Base-by-base conservation (phyloP, 2,797 vertebrate genomes). In the Silurus lanzhouensis region DNA sequence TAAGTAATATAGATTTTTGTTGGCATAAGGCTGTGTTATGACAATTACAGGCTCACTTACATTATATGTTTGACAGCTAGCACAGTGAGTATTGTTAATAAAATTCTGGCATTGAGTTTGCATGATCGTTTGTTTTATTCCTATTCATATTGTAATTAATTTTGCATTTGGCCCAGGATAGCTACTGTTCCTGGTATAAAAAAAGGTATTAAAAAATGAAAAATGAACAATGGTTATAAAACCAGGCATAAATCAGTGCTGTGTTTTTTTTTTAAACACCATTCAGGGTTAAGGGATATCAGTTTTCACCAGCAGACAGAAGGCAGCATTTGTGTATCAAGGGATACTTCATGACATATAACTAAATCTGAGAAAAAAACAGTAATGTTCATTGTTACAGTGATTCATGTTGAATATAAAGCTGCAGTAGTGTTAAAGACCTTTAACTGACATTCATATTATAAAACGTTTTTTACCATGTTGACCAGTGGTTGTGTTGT, bases 341-440 rank as follows among this genome's bases (percentile, higher is more conserved):
- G 83, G 82, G 68, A 66, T 38, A 12, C 27, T 90, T 89, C 87
- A 79, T 70, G 75, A 77, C 85, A 86, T 87, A 85, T 74, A 87
- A 52, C 14, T 84, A 76, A 72, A 57, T 57, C 52, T 6, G 3
- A 31, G n/a, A 87, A 76, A 46, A 74, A 87, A 83, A 85, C 76
- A 70, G 85, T 60, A 79, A 74, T 83, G 61, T 70, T 64, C 83
- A 75, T 55, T 80, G 78, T 81, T 57, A 12, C 6, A 70, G 27
- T 87, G 89, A 91, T 88, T 87, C 75, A 90, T 84, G 84, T 67
- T n/a, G 77, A 19, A 79, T 66, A 88, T 78, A 84, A 80, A 76
- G 60, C 77, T 19, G 20, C 72, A 64, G 63, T 52, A 74, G 25
- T 63, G 66, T 44, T 55, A 58, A 84, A 81, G 57, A 44, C 44